Conservation (phyloP, 2,888 invertebrate genomes). For the Clanis bilineata region DNA sequence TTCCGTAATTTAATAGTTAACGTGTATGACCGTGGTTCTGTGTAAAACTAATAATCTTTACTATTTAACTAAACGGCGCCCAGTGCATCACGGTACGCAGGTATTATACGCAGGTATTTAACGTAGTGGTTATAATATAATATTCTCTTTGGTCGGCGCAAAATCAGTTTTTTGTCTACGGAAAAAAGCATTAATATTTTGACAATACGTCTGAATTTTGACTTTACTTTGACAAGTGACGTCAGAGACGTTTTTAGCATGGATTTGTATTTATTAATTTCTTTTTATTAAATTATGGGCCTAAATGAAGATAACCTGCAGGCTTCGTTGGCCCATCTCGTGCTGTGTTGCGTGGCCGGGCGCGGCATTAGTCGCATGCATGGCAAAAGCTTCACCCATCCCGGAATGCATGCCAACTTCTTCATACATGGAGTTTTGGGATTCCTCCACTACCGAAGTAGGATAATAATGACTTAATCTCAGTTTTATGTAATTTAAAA, state of each 20-base stretch:
- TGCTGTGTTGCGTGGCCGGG: conserved; percentile 59
- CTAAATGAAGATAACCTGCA: conserved; percentile 50
- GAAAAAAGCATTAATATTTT: too few species aligned
- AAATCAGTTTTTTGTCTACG: too few species aligned
- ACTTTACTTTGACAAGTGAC: not conserved
- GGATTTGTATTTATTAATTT: conserved; percentile 26
- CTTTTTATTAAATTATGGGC: conserved; percentile 46
- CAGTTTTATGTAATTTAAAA: too few species aligned
- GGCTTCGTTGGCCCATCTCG: conserved; percentile 59
- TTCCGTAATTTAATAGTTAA: too few species aligned
- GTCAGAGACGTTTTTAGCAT: conserved; percentile 23
- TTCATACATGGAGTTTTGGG: conserved; percentile 66
- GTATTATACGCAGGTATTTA: too few species aligned
- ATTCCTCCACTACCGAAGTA: conserved; percentile 61
- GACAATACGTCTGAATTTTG: too few species aligned
- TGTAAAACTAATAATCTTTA: too few species aligned
- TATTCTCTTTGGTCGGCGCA: too few species aligned
- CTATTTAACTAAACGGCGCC: too few species aligned
- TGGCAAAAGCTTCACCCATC: conserved; percentile 51
- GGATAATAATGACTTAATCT: not conserved
- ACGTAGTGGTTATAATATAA: too few species aligned
- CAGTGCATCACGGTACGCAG: too few species aligned
- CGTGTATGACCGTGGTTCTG: too few species aligned
- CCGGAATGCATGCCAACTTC: conserved; percentile 69
- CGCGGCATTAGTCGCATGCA: conserved; percentile 44